Percentiles rank a stretch among this genome's conserved stretches.
These are phyloP conservation scores for Catostylus mosaicus DNA, from an alignment of 30 jellyfish, hydroid and myxozoan genomes.

Conservation along the genomic window DNA sequence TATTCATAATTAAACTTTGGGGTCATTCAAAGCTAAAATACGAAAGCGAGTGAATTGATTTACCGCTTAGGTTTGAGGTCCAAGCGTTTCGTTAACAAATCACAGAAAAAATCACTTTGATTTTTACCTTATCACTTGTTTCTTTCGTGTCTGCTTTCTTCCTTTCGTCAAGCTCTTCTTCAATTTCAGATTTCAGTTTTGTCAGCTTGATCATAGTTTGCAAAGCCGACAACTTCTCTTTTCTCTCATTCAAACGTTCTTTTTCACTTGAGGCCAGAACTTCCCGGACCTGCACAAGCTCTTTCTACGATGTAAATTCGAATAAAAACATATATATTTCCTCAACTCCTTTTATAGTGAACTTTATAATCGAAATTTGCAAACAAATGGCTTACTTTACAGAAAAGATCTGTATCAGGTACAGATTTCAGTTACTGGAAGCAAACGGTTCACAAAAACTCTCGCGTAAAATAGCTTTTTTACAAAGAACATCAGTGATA, in stretches of 20 bases:
- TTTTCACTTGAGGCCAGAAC: constrained; percentile 78
- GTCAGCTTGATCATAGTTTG: constrained; percentile 87
- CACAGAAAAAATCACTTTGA: background rate
- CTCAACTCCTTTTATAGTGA: too few relatives aligned
- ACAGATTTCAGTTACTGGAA: too few relatives aligned
- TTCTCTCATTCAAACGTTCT: constrained; percentile 87
- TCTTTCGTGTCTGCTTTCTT: constrained; percentile 79
- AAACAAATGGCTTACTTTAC: too few relatives aligned
- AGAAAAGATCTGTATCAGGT: too few relatives aligned
- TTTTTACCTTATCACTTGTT: constrained; percentile 69
- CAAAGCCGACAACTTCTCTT: constrained; percentile 81
- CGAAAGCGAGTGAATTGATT: background rate
- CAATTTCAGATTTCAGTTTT: constrained; percentile 75
- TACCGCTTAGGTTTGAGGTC: background rate
- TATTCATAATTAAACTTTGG: too few relatives aligned
- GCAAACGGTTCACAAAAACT: too few relatives aligned
- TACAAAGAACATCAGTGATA: too few relatives aligned
- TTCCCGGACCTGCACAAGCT: constrained; percentile 77
- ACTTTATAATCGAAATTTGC: too few relatives aligned
- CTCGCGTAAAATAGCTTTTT: too few relatives aligned
- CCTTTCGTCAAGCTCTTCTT: constrained; percentile 82
- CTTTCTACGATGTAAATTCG: constrained; percentile 56
- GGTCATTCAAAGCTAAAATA: too few relatives aligned
- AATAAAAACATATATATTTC: too few relatives aligned
- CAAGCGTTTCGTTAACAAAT: background rate